Percentiles rank a stretch among this genome's conserved stretches.
Conservation (phyloP, 2,888 invertebrate genomes). For the Serripes groenlandicus region DNA sequence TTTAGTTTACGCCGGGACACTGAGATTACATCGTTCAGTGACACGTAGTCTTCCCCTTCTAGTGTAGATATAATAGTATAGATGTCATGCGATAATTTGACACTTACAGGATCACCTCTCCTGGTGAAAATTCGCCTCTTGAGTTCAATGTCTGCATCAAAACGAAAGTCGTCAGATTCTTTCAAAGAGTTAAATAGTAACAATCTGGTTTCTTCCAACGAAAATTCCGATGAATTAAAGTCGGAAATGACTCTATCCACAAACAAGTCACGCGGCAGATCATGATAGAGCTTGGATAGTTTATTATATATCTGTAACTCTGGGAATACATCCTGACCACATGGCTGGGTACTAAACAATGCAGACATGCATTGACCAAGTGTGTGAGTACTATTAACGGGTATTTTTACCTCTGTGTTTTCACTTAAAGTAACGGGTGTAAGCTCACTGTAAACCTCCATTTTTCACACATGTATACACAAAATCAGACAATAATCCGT, state of each 20-base stretch:
- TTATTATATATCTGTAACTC: background rate
- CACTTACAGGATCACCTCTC: slow-evolving; percentile 7
- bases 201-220: background rate
- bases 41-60: slow-evolving; percentile 6
- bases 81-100: slow-evolving; percentile 20
- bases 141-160: background rate
- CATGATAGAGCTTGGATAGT: slow-evolving; percentile 1
- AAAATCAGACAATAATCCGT: no score
- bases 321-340: background rate
- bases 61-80: background rate
- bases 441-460: no score
- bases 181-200: slow-evolving; percentile 3
- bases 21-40: no score
- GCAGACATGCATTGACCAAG: background rate
- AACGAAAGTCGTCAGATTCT: slow-evolving; percentile 19
- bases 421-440: background rate
- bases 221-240: slow-evolving; percentile 12
- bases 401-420: background rate
- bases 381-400: background rate
- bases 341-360: background rate
- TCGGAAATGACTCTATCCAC: background rate
- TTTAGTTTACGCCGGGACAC: no score
- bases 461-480: no score
- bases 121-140: slow-evolving; percentile 20
- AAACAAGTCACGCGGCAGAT: slow-evolving; percentile 14